phyloP scores from a whole-genome alignment of 2,888 invertebrate genomes.

The Acronicta leporina region DNA sequence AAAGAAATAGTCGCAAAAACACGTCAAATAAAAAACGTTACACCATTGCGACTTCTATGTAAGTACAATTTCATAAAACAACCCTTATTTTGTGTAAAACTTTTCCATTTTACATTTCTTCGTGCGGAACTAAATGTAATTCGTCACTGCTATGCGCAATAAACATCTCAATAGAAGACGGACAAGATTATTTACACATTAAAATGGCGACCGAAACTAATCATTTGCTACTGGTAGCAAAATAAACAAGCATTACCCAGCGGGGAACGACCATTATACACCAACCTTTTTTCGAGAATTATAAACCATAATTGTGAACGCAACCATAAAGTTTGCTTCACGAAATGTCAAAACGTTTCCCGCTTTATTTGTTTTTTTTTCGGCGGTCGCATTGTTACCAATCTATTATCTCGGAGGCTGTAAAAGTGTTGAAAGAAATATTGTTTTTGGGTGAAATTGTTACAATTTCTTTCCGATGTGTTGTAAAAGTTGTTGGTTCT shows the following conservation, averaged over 20 bases:
- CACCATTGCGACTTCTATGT: slow-evolving; percentile 35
- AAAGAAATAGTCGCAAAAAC: slow-evolving; percentile 23
- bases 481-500: slow-evolving; percentile 61
- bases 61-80: slow-evolving; percentile 36
- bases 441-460: slow-evolving; percentile 73
- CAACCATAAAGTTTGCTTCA: slow-evolving; percentile 75
- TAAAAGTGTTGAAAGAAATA: slow-evolving; percentile 62
- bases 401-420: slow-evolving; percentile 66
- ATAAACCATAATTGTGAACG: slow-evolving; percentile 70
- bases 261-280: slow-evolving; percentile 70
- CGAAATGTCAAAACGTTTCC: slow-evolving; percentile 82
- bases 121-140: slow-evolving; percentile 65
- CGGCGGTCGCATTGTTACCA: slow-evolving; percentile 61
- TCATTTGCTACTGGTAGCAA: slow-evolving; percentile 84
- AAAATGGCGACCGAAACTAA: slow-evolving; percentile 83
- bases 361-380: slow-evolving; percentile 69
- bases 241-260: slow-evolving; percentile 75
- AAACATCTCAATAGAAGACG: slow-evolving; percentile 58
- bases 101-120: slow-evolving; percentile 36
- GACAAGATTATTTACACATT: slow-evolving; percentile 83
- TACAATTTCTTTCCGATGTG: slow-evolving; percentile 75
- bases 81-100: slow-evolving; percentile 52
- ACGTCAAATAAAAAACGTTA: slow-evolving; percentile 32
- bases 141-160: slow-evolving; percentile 64
- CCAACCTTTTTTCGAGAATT: slow-evolving; percentile 81